These are phyloP conservation scores for Lithobates sylvaticus DNA, from an alignment of 2,797 vertebrate species.

Conservation along the genomic window DNA sequence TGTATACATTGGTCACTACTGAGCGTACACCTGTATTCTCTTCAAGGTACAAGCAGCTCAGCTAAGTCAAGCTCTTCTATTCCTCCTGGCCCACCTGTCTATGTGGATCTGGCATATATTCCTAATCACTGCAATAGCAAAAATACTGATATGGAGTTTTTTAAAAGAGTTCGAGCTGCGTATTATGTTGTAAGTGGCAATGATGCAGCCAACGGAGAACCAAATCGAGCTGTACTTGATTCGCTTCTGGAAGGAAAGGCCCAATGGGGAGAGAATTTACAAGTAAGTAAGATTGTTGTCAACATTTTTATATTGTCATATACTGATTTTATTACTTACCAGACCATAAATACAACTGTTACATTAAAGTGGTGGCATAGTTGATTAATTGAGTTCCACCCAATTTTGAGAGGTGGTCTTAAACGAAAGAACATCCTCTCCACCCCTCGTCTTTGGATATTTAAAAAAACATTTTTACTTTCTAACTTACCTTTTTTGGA, in stretches of 20 bases:
- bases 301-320: not conserved
- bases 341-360: not conserved
- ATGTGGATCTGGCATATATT: slow-evolving; percentile 97
- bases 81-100: slow-evolving; percentile 85
- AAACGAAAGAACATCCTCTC: no score
- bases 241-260: slow-evolving; percentile 94
- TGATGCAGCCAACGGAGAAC: slow-evolving; percentile 87
- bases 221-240: slow-evolving; percentile 90
- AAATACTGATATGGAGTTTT: slow-evolving; percentile 97
- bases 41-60: slow-evolving; percentile 73
- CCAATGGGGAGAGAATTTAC: slow-evolving; percentile 97
- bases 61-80: slow-evolving; percentile 80
- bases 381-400: no score
- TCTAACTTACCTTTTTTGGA: no score
- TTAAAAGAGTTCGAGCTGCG: slow-evolving; percentile 90
- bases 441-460: no score
- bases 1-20: no score
- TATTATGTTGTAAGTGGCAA: slow-evolving; percentile 99
- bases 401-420: no score
- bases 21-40: not conserved
- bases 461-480: no score
- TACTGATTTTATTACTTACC: not conserved
- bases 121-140: slow-evolving; percentile 98
- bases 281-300: slow-evolving; percentile 79
- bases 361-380: not conserved